phyloP scores from a whole-genome alignment of 2,888 invertebrate species.

The Perizoma affinitatum region DNA sequence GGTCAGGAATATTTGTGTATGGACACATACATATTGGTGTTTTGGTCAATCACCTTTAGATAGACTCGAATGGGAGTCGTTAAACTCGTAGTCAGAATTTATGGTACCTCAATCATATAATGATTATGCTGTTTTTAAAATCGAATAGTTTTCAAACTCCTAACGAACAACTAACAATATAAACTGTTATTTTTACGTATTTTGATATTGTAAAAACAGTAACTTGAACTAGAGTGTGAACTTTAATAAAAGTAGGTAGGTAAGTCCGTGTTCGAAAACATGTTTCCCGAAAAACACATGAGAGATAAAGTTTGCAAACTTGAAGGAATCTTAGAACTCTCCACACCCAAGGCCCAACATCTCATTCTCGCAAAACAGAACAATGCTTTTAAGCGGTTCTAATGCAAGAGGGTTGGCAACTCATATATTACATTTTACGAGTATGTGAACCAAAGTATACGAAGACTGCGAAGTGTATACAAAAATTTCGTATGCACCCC shows the following conservation, averaged over 20 bases:
- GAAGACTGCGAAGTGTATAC: conserved; percentile 50
- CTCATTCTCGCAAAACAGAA: conserved; percentile 70
- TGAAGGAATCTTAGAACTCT: conserved; percentile 53
- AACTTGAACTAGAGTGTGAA: not conserved
- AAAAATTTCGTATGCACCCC: conserved; percentile 45
- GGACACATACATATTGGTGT: too few species aligned
- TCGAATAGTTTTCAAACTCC: too few species aligned
- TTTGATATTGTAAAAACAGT: too few species aligned
- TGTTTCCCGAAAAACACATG: conserved; percentile 42
- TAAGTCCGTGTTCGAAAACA: conserved; percentile 30
- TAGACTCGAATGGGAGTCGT: too few species aligned
- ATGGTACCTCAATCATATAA: too few species aligned
- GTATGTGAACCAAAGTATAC: conserved; percentile 30
- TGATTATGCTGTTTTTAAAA: too few species aligned
- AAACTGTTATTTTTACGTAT: too few species aligned
- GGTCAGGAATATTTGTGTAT: too few species aligned
- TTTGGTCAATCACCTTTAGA: too few species aligned
- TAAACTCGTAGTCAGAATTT: too few species aligned
- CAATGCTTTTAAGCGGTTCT: conserved; percentile 80
- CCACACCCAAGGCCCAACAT: conserved; percentile 50
- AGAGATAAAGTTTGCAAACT: conserved; percentile 53
- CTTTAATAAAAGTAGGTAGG: conserved; percentile 21
- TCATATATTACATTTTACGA: conserved; percentile 58
- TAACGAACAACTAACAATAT: too few species aligned
- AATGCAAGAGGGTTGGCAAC: conserved; percentile 63